phyloP scores from a whole-genome alignment of 2,797 vertebrate species.

The Crenichthys baileyi region DNA sequence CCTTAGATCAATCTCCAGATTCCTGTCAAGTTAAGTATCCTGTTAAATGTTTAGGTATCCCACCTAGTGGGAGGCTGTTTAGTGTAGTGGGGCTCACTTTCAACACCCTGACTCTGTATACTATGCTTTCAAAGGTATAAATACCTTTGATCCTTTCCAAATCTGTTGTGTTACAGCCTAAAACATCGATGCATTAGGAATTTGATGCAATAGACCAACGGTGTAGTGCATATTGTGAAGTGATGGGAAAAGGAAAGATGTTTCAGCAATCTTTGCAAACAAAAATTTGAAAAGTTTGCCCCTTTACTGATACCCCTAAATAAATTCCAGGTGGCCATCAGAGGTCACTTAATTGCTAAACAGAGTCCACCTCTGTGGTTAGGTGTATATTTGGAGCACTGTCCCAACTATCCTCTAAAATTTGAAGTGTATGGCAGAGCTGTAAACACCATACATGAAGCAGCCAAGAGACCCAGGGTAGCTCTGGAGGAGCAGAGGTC shows the following conservation, averaged over 20 bases:
- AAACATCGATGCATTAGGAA: not conserved
- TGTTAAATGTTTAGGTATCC: constrained; percentile 32
- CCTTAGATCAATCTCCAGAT: constrained; percentile 67
- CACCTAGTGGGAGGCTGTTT: not conserved
- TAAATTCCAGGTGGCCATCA: no score
- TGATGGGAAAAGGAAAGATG: no score
- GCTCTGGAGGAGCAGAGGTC: not conserved
- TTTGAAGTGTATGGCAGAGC: no score
- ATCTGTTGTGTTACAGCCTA: not conserved
- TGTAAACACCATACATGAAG: not conserved
- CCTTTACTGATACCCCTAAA: no score
- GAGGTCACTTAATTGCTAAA: no score
- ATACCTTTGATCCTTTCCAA: not conserved
- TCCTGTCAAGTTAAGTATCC: constrained; percentile 56
- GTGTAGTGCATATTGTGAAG: no score
- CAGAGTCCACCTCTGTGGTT: no score
- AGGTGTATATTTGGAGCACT: no score
- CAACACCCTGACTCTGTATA: not conserved
- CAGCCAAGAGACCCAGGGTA: no score
- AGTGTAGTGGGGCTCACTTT: not conserved
- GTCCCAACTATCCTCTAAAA: no score
- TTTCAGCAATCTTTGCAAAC: no score
- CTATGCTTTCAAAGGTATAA: not conserved
- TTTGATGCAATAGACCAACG: not conserved
- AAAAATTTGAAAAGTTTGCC: no score